Evolutionary conservation across 2,888 invertebrate genomes (phyloP), one percentile per base, ranked within the genome.

Genomic region (Drosophila tripunctata): DNA sequence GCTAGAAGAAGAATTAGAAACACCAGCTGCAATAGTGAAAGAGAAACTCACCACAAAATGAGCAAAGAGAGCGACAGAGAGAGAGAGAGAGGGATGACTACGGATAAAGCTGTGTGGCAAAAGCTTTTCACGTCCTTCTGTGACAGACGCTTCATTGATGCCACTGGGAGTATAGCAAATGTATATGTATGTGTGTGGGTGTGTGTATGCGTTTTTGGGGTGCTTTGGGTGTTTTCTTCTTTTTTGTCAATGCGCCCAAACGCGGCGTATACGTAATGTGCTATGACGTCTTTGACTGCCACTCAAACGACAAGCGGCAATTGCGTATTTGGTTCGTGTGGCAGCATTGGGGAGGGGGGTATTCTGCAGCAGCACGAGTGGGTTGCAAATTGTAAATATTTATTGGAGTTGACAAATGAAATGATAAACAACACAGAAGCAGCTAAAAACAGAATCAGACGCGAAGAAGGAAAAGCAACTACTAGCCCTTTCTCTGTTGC

Each of bases 241-340:
- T n/a, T n/a, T n/a, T n/a, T n/a, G n/a, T 40, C 27, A 40, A 48
- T 35, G n/a, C 33, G 36, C 14, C 24, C n/a, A 50, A 54, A 48
- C 65, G 12, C 48, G 81, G 62, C 81, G 81, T 87, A 87, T 87
- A 82, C 87, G 87, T 82, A 87, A 86, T 84, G 70, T 51, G 75
- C 69, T 84, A 73, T 82, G 87, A 82, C 81, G 81, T 87, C 86
- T 85, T 79, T 85, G 67, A 55, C 48, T 27, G 71, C 24, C 36
- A 36, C 21, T 55, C 17, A 27, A 35, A 51, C 21, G 30, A 3
- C 40, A 22, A 41, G 30, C 21, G 21, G 55, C 67, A 57, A 72
- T 52, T 72, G 73, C 77, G 73, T 76, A 72, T 66, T 61, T 47
- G 7, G 22, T 45, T 10, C 12, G 40, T 22, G 22, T 30, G 19